These are phyloP conservation scores for Pteropus alecto DNA, from an alignment of 2,113 vertebrate genomes.

Conservation along the genomic window DNA sequence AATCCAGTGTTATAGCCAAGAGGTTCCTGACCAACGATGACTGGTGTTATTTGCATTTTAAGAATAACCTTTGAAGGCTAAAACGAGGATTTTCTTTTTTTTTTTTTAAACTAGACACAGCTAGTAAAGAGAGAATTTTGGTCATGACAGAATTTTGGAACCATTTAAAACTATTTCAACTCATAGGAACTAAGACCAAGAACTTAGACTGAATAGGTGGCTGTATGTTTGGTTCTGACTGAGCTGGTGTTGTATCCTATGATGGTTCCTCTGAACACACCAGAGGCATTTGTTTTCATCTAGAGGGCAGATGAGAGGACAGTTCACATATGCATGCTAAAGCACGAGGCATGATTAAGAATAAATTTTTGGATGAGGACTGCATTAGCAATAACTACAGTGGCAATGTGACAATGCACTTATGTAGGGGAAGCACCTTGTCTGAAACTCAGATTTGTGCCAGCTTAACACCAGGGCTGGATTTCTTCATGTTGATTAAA, in stretches of 20 bases:
- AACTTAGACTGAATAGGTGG: background rate
- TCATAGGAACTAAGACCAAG: background rate
- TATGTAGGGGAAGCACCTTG: background rate
- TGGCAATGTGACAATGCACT: background rate
- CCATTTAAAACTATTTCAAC: background rate
- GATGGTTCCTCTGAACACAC: background rate
- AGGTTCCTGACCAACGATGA: constrained; percentile 1
- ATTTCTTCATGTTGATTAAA: constrained; percentile 30
- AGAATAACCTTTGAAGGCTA: constrained; percentile 16
- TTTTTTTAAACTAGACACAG: background rate
- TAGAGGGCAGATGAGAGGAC: background rate
- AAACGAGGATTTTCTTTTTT: background rate
- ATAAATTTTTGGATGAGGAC: background rate
- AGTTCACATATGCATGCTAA: background rate
- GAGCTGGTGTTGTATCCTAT: background rate
- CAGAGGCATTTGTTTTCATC: background rate
- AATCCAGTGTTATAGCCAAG: background rate
- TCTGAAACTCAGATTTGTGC: constrained; percentile 21
- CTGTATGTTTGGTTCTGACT: background rate
- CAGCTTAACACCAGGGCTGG: background rate
- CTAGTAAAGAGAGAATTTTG: constrained; percentile 27
- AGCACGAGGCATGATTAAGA: background rate
- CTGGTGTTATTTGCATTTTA: constrained; percentile 14
- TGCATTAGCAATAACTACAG: background rate
- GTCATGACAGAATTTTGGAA: background rate